Evolutionary conservation across 2,113 vertebrate species (phyloP), one percentile per base, ranked within the genome.

Genomic region (Abramis brama): DNA sequence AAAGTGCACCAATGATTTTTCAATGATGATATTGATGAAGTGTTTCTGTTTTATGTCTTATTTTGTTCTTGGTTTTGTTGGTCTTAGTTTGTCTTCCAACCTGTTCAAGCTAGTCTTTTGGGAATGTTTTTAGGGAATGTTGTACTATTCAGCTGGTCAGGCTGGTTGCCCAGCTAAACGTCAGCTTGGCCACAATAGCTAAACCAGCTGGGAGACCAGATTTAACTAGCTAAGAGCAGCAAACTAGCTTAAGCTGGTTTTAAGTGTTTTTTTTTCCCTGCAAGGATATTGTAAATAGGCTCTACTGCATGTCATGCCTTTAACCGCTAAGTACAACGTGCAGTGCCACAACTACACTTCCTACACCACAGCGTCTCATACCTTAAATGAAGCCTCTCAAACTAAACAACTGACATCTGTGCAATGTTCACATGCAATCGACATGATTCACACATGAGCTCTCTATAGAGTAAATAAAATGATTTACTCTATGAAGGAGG

Each of bases 391-490:
- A 39, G 52, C 19, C 21, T 79, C 77, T 60, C 21, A 62, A 75
- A 45, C 71, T 47, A 79, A 79, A 79, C 33, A 79, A n/a, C 77
- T 78, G 19, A 43, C 55, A 79, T 62, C 77, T 79, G 77, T 79
- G 57, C 55, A 25, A 43, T 60, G 55, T 62, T n/a, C 57, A 19
- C 5, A 11, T 78, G 76, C 50, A 79, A 57, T 36, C 70, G 33
- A 73, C 43, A 74, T 74, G 39, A 74, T 47, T 47, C 57, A 23
- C 11, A 23, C 77, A 79, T 8, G 23, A 39, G 77, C 55, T 79
- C 77, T 78, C 50, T 78, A 33, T 78, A 55, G 47, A 60, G 21
- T 60, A 79, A 62, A 79, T 79, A 79, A 80, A 6, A 64, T 45
- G 78, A 80, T 80, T 80, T 47, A 75, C 23, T 47, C 5, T 25